Conservation (phyloP, 2,888 invertebrate species). For the Molorchus minor region DNA sequence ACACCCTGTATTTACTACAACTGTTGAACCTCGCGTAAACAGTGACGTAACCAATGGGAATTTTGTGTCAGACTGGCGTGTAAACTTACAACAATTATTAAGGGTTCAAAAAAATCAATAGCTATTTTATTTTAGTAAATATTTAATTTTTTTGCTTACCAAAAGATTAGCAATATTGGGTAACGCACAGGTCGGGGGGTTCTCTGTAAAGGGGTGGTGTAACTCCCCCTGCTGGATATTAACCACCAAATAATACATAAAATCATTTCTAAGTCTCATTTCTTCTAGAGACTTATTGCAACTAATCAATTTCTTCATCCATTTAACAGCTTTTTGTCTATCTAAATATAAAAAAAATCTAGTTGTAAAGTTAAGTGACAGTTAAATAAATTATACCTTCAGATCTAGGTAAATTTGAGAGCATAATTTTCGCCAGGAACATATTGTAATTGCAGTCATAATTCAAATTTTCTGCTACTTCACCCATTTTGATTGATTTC, state of each 20-base stretch:
- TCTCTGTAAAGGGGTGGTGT: constrained; percentile 63
- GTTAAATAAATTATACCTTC: too few species aligned
- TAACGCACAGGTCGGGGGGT: constrained; percentile 63
- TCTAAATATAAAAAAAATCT: constrained; percentile 52
- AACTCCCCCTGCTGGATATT: constrained; percentile 64
- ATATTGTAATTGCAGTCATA: constrained; percentile 67
- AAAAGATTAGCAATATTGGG: constrained; percentile 61
- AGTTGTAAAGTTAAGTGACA: constrained; percentile 2
- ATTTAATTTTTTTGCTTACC: constrained; percentile 50
- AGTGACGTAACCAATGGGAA: too few species aligned
- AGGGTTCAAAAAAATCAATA: too few species aligned
- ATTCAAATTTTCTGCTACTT: constrained; percentile 62
- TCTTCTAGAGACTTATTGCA: constrained; percentile 63
- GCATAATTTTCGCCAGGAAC: constrained; percentile 63
- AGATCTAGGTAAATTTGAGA: constrained; percentile 59
- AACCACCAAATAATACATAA: constrained; percentile 65
- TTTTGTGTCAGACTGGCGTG: too few species aligned
- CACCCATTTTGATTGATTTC: constrained; percentile 54
- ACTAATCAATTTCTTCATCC: constrained; percentile 65
- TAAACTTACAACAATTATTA: too few species aligned
- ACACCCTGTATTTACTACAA: too few species aligned
- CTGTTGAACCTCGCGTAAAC: too few species aligned
- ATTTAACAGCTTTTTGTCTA: constrained; percentile 62
- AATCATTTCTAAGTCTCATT: constrained; percentile 66
- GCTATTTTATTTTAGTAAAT: background rate